Evolutionary conservation across 2,888 invertebrate species (phyloP), one percentile per base, ranked within the genome.

Genomic region (Cepaea hortensis): DNA sequence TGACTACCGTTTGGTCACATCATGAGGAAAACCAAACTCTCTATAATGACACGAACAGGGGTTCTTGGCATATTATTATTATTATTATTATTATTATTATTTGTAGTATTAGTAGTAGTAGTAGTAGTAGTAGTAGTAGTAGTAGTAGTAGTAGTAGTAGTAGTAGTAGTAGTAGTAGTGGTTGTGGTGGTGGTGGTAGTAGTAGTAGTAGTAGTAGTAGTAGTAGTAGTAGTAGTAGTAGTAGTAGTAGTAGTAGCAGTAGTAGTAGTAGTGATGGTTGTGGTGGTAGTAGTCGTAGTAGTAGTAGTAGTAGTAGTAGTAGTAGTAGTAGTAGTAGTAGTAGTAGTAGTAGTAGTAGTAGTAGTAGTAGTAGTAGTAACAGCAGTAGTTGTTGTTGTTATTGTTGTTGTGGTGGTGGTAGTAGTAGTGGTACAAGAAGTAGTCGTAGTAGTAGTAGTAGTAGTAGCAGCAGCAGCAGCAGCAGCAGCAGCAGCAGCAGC

Each of bases 241-340:
- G 65, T 65, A 65, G 65, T 65, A 15, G 65, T 65, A 65, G 65
- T 65, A 65, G 65, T 62, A 62, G 62, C 15, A 62, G 62, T 62
- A 62, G 62, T n/a, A n/a, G n/a, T n/a, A n/a, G n/a, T n/a, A n/a
- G n/a, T n/a, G n/a, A n/a, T n/a, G n/a, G n/a, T n/a, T n/a, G n/a
- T n/a, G n/a, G 65, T 18, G 2, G 65, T 18, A 65, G 65, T 65
- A 65, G 65, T 65, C 1, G 65, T 65, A 65, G 65, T 18, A 65
- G 65, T 65, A 65, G 65, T 65, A 65, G 65, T 65, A 65, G 65
- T 65, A 65, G 18, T 2, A 35, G 65, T 65, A 65, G 65, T 65
- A 65, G 65, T 68, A 68, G 68, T 68, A 68, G 15, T 68, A 68
- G 68, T 68, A 68, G 68, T 68, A 68, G 68, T n/a, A 68, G 68